Conservation (phyloP, 1,140 invertebrate species). For the Drosophila teissieri region DNA sequence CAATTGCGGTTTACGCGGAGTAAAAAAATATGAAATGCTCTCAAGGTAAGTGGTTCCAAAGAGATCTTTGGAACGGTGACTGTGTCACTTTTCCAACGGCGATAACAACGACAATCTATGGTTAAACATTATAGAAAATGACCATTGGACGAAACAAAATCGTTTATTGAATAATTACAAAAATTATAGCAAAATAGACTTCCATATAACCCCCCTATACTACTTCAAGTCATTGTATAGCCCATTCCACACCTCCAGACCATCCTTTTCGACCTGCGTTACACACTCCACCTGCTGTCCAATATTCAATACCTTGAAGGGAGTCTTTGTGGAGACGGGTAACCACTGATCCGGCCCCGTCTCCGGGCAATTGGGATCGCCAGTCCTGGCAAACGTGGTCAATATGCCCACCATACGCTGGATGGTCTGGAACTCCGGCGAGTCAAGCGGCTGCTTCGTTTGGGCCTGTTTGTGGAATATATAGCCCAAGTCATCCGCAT, state of each 20-base stretch:
- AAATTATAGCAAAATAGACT: constrained; percentile 4
- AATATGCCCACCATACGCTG: constrained; percentile 78
- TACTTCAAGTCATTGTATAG: constrained; percentile 35
- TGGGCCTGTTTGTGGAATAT: constrained; percentile 86
- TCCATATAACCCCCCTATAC: too few relatives aligned
- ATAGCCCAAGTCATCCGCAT: constrained; percentile 88
- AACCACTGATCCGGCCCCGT: constrained; percentile 41
- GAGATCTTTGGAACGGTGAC: too few relatives aligned
- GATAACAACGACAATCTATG: too few relatives aligned
- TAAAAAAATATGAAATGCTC: background rate
- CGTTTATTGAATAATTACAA: background rate
- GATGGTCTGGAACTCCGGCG: constrained; percentile 72
- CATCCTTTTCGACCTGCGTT: constrained; percentile 48
- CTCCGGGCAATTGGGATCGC: constrained; percentile 71
- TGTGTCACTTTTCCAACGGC: too few relatives aligned
- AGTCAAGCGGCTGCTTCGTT: constrained; percentile 64
- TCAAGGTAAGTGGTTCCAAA: too few relatives aligned
- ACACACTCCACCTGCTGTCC: constrained; percentile 37
- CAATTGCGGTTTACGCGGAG: too few relatives aligned
- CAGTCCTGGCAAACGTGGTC: constrained; percentile 83
- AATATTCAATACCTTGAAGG: constrained; percentile 59
- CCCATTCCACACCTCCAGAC: constrained; percentile 62
- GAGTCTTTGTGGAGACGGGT: constrained; percentile 37
- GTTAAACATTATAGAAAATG: too few relatives aligned
- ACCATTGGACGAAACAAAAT: background rate